Evolutionary conservation across 2,888 invertebrate species (phyloP).

Genomic region (Tineola bisselliella): DNA sequence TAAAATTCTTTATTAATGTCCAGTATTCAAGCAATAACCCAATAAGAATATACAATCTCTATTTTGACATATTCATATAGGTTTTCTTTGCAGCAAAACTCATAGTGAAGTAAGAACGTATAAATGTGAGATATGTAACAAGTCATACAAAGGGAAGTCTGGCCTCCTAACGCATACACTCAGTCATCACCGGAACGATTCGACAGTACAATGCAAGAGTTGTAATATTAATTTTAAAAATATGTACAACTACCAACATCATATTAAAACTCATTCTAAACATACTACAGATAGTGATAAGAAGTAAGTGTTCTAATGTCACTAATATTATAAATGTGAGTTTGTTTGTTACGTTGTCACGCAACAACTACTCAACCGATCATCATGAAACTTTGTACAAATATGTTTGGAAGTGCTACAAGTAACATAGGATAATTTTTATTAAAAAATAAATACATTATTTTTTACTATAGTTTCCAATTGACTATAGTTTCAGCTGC

Average conservation of each 20-base stretch:
- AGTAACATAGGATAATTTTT: no score
- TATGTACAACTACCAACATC: constrained; percentile 26
- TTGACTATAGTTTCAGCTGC: no score
- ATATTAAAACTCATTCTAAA: constrained; percentile 33
- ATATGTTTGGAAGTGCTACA: no score
- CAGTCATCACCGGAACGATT: constrained; percentile 23
- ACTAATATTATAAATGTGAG: no score
- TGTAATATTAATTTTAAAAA: constrained; percentile 29
- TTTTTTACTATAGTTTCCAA: no score
- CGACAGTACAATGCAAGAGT: constrained; percentile 23
- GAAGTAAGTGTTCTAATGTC: constrained; percentile 26
- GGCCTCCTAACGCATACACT: constrained; percentile 39
- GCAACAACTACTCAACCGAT: no score
- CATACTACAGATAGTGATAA: constrained; percentile 30
- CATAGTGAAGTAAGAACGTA: neutral
- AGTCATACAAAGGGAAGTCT: neutral
- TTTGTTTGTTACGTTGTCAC: no score
- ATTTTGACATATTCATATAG: no score
- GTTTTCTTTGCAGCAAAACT: neutral
- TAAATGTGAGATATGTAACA: neutral
- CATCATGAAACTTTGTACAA: no score
- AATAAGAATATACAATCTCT: neutral
- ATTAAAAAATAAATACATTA: no score
- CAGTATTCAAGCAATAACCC: no score
- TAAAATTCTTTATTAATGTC: no score